Base-by-base conservation (phyloP, 64 coral and sea anemone genomes). In the Montipora efflorescens region DNA sequence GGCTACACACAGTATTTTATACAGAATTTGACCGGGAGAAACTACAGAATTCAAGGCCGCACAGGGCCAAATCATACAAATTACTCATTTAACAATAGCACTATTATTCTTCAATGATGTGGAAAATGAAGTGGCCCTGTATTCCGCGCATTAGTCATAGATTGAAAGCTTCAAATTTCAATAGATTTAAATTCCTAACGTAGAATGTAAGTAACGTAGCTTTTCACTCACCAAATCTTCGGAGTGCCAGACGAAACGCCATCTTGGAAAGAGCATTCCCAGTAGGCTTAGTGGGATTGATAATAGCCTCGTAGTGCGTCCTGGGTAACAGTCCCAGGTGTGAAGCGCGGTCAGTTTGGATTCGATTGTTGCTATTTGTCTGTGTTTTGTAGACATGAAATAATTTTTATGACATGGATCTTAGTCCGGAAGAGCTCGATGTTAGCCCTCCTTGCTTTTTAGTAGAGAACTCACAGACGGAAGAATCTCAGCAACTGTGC, bases 231-330 rank as follows among this genome's bases (percentile, higher is more conserved):
- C 96, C 93, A 95, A 98, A 88, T 83, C 93, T 74, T 28, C 96
- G 78, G 68, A 98, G 90, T 76, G 96, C 93, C 96, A 95, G 71
- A 28, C 96, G 96, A 95, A 98, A 98, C 96, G 96, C 96, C 96
- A 98, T 98, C 83, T 98, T 98, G 96, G 92, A 98, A 93, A 92
- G 88, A 28, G 51, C 67, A 62, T 77, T 15, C 93, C 93, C 96
- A 89, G 19, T 78, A 92, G 74, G 25, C 93, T 87, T 53, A 87
- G 83, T 46, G 79, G 36, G 72, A 49, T 46, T 20, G n/a, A 8
- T 59, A 66, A 59, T 80, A 22, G 50, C 55, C 22, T 80, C 25
- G 77, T 58, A 69, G 47, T 44, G 96, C 3, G 28, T 80, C 69
- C 43, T 82, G 96, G 92, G 93, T 59, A 11, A 49, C 28, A 48